Evolutionary conservation across 2,888 invertebrate species (phyloP), one percentile per base, ranked within the genome.

Genomic region (Campoplex nolae): DNA sequence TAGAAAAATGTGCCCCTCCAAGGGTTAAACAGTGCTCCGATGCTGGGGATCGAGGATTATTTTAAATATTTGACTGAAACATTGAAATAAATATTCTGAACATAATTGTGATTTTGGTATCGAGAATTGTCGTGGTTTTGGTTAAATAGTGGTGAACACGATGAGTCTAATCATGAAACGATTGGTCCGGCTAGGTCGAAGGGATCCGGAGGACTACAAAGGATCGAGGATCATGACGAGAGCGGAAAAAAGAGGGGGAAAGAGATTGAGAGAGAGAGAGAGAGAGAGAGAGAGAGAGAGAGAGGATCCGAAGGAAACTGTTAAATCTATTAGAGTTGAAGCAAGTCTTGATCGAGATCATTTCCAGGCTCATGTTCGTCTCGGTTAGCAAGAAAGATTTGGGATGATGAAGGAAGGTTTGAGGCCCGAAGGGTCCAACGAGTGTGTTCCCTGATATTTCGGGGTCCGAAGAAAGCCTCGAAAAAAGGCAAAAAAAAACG

Each of bases 251-350:
- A 23, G 23, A 23, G 23, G 23, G 23, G 23, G 23, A 23, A 23
- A 23, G 23, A 23, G 23, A 23, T 23, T 23, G 23, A 48, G 48
- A 0, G 28, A 32, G 28, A 45, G 68, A 48, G 68, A 28, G 23
- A 42, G 28, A n/a, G n/a, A 28, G 56, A 56, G 32, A 32, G 28
- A 45, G 68, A 48, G 68, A 28, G 23, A 42, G 28, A n/a, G n/a
- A 28, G 56, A 56, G 32, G n/a, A 56, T 32, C 54, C 45, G 86
- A 80, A 88, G 88, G 91, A 90, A 92, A 92, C 91, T 91, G 92
- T 91, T 91, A 91, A 91, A 92, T 92, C 92, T 91, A 91, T 92
- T 92, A 92, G 89, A 81, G 89, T 83, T 81, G 73, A 74, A 86
- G 87, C 78, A 75, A 75, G 84, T 38, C 38, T 81, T 85, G 89